Evolutionary conservation across 2,888 invertebrate genomes (phyloP), one percentile per base, ranked within the genome.

Genomic region (Leptura quadrifasciata): DNA sequence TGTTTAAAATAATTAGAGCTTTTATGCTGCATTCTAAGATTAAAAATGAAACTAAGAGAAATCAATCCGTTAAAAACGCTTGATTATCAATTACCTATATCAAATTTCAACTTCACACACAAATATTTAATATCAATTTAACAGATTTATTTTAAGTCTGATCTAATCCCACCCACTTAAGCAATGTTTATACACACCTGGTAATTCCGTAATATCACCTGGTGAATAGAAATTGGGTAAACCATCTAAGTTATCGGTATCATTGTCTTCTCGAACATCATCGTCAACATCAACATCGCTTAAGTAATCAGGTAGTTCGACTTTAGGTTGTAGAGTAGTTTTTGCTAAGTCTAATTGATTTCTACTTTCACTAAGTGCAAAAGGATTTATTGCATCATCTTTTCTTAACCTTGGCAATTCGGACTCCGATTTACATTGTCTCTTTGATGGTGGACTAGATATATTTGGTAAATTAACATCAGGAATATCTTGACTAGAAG

Each of bases 271-370:
- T 18, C 78, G 81, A 63, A 82, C 86, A 61, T 86, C 86, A 6
- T 72, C 78, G 68, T 83, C 79, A 35, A 80, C 82, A 84, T 94
- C 94, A 82, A 94, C 94, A 86, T 94, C 94, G 86, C 94, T 94
- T 80, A 91, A 91, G 89, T 92, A 94, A 88, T 94, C 94, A 86
- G 94, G 93, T 82, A 93, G 91, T 90, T 94, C 94, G 89, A 93
- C 90, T 91, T 94, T 94, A 85, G 94, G 94, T 91, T 93, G 91
- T 80, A 90, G 80, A 35, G 81, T 76, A 54, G 81, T 75, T 79
- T 84, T 72, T 72, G 76, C 74, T 54, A 84, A 72, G 67, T 88
- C 87, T 24, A 84, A 76, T 72, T 85, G 85, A 74, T 76, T 83
- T 75, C 82, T 79, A 68, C 80, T 79, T 47, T 87, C 86, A n/a